Conservation (phyloP, 2,113 vertebrate genomes). For the Phylloscopus trochilus region DNA sequence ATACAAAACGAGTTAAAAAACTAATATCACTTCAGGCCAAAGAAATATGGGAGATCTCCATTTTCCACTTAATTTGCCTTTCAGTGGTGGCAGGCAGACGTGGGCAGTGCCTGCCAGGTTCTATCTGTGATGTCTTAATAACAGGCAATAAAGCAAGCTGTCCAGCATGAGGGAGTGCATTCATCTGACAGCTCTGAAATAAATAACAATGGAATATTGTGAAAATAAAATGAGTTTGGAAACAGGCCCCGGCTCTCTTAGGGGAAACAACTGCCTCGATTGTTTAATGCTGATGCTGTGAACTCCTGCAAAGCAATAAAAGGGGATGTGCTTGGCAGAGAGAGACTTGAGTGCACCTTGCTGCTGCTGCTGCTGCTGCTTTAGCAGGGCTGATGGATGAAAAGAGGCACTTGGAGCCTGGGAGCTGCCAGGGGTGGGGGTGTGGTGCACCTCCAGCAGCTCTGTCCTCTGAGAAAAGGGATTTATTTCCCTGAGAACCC, state of each 20-base stretch:
- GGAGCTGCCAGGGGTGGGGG: not conserved
- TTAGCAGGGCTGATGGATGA: not conserved
- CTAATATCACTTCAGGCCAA: slow-evolving; percentile 7
- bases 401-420: not conserved
- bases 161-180: slow-evolving; percentile 23
- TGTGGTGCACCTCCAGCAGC: not conserved
- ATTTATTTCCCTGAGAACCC: not conserved
- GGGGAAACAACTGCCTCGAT: slow-evolving; percentile 6
- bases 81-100: slow-evolving; percentile 21
- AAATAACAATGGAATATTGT: slow-evolving; percentile 32
- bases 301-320: slow-evolving; percentile 20
- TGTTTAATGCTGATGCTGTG: slow-evolving; percentile 8
- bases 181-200: slow-evolving; percentile 33
- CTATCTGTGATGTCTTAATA: slow-evolving; percentile 54
- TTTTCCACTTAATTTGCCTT: slow-evolving; percentile 56
- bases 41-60: slow-evolving; percentile 49
- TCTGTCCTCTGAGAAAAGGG: not conserved
- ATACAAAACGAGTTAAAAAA: slow-evolving; percentile 14
- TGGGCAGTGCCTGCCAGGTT: slow-evolving; percentile 55
- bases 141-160: slow-evolving; percentile 50
- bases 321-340: not conserved
- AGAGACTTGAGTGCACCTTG: not conserved
- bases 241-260: slow-evolving; percentile 8
- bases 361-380: not conserved
- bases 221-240: slow-evolving; percentile 33